A percentile compares a stretch with the other conserved stretches of the same genome.
These are phyloP conservation scores for Vannuccia rotundouncinata DNA, from an alignment of 2,888 invertebrate genomes.

Conservation along the genomic window DNA sequence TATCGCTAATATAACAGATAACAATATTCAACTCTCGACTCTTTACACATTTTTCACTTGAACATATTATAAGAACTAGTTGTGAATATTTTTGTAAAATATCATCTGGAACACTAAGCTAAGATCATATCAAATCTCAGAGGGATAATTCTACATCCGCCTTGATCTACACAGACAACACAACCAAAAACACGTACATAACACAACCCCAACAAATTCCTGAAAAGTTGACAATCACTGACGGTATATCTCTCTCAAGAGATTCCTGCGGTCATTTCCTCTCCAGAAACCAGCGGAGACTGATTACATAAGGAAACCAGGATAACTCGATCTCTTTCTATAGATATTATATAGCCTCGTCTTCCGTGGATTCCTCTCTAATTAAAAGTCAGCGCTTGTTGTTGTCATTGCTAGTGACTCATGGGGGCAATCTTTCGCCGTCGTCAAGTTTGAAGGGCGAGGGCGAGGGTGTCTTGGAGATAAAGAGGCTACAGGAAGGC, in stretches of 20 bases:
- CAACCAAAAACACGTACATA: background rate
- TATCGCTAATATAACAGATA: too few relatives aligned
- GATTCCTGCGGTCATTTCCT: background rate
- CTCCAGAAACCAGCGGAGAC: background rate
- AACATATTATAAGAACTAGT: too few relatives aligned
- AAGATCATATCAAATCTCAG: background rate
- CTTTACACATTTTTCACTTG: too few relatives aligned
- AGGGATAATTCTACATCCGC: background rate
- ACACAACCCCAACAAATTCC: background rate
- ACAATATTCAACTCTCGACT: too few relatives aligned
- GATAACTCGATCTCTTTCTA: background rate
- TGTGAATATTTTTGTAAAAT: too few relatives aligned
- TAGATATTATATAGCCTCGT: too few relatives aligned
- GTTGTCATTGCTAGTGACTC: background rate
- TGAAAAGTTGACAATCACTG: background rate
- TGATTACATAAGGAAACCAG: background rate
- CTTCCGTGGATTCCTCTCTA: too few relatives aligned
- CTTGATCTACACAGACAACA: background rate
- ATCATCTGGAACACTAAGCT: too few relatives aligned
- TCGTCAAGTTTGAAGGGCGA: too few relatives aligned
- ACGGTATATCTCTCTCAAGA: background rate
- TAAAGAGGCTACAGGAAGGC: too few relatives aligned
- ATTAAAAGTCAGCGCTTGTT: background rate
- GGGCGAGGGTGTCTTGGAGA: too few relatives aligned
- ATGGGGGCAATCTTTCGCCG: background rate